Conservation (phyloP, 2,797 vertebrate species). For the Dryobates pubescens region DNA sequence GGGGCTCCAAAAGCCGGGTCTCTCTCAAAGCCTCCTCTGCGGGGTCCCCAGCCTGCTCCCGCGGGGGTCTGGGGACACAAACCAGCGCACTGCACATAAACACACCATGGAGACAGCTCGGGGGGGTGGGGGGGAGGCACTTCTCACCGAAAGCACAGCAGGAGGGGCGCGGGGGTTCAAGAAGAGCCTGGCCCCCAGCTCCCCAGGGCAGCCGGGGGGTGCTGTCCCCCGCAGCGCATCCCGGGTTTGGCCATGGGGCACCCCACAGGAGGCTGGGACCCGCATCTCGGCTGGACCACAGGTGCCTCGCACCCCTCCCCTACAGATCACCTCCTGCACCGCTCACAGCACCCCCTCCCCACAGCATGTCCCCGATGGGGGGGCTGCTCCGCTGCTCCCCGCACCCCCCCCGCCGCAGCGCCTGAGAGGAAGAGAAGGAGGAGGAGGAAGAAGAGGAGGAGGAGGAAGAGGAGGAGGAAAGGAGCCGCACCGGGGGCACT, state of each 20-base stretch:
- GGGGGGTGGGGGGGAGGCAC: background rate
- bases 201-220: background rate
- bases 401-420: background rate
- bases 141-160: background rate
- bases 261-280: background rate
- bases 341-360: background rate
- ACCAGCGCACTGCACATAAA: background rate
- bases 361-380: accelerated
- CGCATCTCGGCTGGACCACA: background rate
- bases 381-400: background rate
- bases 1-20: background rate
- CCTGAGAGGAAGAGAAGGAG: background rate
- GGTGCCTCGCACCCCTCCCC: background rate
- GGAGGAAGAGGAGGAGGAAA: background rate
- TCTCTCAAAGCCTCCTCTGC: background rate
- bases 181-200: background rate
- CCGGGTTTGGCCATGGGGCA: background rate
- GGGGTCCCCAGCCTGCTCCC: background rate
- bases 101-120: background rate
- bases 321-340: background rate
- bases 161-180: background rate
- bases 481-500: conserved; percentile 38
- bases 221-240: background rate
- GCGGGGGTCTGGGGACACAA: background rate
- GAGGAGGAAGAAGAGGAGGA: background rate